Evolutionary conservation across 2,113 vertebrate species (phyloP).

Genomic region (Ceyx melanurus): DNA sequence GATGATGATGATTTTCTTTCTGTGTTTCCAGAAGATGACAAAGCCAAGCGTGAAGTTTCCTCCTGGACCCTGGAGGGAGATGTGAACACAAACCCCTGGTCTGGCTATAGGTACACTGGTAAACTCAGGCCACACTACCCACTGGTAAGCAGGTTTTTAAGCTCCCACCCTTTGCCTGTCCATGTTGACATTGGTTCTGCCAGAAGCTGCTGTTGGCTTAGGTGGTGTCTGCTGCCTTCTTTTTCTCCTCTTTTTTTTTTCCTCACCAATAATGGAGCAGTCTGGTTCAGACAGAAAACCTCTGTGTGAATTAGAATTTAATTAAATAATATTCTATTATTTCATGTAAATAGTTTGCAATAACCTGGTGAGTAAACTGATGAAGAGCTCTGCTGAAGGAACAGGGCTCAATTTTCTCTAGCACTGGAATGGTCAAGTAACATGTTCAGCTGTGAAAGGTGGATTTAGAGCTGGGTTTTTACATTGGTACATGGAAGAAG

Average conservation of each 20-base stretch:
- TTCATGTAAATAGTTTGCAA: no score
- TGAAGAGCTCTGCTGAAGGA: no score
- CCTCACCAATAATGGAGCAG: neutral
- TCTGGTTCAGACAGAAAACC: neutral
- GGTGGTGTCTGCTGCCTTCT: neutral
- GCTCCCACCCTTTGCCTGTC: neutral
- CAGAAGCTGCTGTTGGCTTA: neutral
- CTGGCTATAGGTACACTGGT: constrained; percentile 94
- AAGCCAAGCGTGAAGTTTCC: constrained; percentile 84
- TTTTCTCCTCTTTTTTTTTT: neutral
- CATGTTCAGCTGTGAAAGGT: no score
- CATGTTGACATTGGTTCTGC: neutral
- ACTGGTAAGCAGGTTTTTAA: constrained; percentile 78
- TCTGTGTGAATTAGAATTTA: no score
- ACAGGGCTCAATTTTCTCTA: no score
- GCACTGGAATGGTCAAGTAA: no score
- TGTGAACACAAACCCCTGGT: constrained; percentile 95
- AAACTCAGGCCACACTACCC: constrained; percentile 94
- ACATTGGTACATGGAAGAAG: no score
- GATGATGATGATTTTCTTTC: neutral
- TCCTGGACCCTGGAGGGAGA: constrained; percentile 88
- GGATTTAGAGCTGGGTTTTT: no score
- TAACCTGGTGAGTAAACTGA: no score
- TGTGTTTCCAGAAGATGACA: constrained; percentile 85
- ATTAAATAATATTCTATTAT: no score